Conservation (phyloP, 2,797 vertebrate genomes). For the Hoplostethus mediterraneus region DNA sequence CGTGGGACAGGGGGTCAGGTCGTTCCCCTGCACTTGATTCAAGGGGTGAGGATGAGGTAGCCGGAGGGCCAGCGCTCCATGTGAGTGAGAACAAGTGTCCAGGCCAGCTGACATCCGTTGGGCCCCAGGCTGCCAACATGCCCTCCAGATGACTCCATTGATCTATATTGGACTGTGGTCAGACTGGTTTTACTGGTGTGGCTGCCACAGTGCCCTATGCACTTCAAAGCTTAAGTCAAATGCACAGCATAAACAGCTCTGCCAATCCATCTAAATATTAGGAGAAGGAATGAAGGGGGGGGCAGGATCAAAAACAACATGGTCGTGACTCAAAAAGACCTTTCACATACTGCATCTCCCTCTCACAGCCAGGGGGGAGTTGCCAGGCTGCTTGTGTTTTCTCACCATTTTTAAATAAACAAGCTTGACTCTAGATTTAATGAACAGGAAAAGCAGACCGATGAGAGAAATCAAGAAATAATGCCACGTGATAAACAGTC, state of each 20-base stretch:
- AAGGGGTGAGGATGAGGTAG: constrained; percentile 25
- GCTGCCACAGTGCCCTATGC: constrained; percentile 29
- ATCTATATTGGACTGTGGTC: constrained; percentile 36
- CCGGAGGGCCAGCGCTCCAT: constrained; percentile 1
- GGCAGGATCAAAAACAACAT: constrained; percentile 42
- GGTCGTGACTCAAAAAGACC: constrained; percentile 39
- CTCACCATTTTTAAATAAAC: constrained; percentile 57
- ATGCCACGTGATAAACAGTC: constrained; percentile 52
- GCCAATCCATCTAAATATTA: constrained; percentile 51
- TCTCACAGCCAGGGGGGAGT: constrained; percentile 30
- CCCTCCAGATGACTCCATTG: constrained; percentile 47
- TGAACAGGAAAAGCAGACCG: constrained; percentile 54
- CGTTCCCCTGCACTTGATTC: constrained; percentile 34
- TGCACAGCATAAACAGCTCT: constrained; percentile 47
- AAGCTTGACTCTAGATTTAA: constrained; percentile 52
- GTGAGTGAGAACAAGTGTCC: constrained; percentile 35
- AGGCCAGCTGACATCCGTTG: constrained; percentile 55
- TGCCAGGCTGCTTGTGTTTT: constrained; percentile 44
- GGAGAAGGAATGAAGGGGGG: constrained; percentile 49
- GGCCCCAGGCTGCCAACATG: constrained; percentile 25
- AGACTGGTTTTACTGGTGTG: constrained; percentile 50
- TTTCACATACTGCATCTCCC: constrained; percentile 30
- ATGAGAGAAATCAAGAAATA: constrained; percentile 54
- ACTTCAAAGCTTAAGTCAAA: constrained; percentile 48
- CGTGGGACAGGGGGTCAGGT: constrained; percentile 15